Conservation (phyloP, 1,140 invertebrate species). For the Odontomachus brunneus region DNA sequence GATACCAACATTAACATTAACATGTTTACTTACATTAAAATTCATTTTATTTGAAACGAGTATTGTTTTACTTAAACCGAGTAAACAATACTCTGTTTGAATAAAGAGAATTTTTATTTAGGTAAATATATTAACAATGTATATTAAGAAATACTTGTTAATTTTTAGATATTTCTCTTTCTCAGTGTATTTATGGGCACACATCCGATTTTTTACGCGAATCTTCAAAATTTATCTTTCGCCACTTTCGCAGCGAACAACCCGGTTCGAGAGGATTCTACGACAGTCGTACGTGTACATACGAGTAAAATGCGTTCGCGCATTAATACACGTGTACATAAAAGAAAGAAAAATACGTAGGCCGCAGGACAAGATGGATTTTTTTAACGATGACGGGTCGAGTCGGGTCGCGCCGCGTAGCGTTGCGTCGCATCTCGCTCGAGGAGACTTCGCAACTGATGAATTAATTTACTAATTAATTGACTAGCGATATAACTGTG, state of each 20-base stretch:
- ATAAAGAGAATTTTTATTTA: too few species aligned
- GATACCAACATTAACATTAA: too few species aligned
- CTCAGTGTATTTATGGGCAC: too few species aligned
- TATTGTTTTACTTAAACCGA: too few species aligned
- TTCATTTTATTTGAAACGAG: too few species aligned
- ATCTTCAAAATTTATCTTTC: conserved; percentile 7
- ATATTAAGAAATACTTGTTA: too few species aligned
- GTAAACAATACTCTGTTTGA: too few species aligned
- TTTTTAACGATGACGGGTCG: conserved; percentile 40
- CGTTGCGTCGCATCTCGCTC: too few species aligned
- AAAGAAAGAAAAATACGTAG: conserved; percentile 43
- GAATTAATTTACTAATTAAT: conserved; percentile 37
- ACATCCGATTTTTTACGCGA: too few species aligned
- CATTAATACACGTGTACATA: conserved; percentile 56
- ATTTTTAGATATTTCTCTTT: too few species aligned
- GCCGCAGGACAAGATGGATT: conserved; percentile 64
- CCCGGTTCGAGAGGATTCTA: not conserved
- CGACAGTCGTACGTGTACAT: conserved; percentile 63
- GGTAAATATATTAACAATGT: too few species aligned
- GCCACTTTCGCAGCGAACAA: conserved; percentile 39
- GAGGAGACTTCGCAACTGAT: not conserved
- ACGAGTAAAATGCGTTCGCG: conserved; percentile 45
- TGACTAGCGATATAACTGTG: conserved; percentile 49
- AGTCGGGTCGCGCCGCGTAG: not conserved
- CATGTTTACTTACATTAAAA: too few species aligned